phyloP scores from a whole-genome alignment of 1,140 invertebrate species.

The Bombus polaris region DNA sequence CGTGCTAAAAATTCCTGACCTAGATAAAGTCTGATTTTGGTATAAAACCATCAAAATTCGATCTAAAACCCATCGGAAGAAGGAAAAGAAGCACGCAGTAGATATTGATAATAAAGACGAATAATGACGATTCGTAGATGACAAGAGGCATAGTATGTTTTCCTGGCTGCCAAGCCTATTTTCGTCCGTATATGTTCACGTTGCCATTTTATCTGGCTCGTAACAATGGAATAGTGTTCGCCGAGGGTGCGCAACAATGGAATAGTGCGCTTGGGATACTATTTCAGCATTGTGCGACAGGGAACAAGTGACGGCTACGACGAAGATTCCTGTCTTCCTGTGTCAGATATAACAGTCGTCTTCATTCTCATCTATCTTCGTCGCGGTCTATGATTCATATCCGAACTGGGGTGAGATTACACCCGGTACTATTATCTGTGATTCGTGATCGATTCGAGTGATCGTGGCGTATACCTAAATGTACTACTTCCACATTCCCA shows the following conservation, averaged over 20 bases:
- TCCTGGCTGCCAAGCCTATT: neutral
- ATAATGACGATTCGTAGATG: neutral
- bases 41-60: neutral
- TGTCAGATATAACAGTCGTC: neutral
- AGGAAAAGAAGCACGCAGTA: neutral
- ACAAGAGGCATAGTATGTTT: neutral
- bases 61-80: neutral
- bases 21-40: too few relatives aligned
- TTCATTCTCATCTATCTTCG: slow-evolving; percentile 8
- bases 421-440: neutral
- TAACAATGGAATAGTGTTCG: slow-evolving; percentile 13
- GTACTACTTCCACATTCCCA: too few relatives aligned
- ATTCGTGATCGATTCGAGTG: neutral
- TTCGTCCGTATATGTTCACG: neutral
- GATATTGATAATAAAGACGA: neutral
- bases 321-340: slow-evolving; percentile 20
- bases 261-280: slow-evolving; percentile 16
- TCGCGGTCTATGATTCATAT: neutral
- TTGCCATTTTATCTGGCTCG: slow-evolving; percentile 22
- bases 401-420: neutral
- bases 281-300: slow-evolving; percentile 7
- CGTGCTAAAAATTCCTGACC: too few relatives aligned
- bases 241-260: neutral
- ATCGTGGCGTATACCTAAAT: neutral
- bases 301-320: slow-evolving; percentile 5